Percentiles rank a stretch among this genome's conserved stretches.
phyloP scores from a whole-genome alignment of 2,888 invertebrate species.

The Cheilosia vulpina region DNA sequence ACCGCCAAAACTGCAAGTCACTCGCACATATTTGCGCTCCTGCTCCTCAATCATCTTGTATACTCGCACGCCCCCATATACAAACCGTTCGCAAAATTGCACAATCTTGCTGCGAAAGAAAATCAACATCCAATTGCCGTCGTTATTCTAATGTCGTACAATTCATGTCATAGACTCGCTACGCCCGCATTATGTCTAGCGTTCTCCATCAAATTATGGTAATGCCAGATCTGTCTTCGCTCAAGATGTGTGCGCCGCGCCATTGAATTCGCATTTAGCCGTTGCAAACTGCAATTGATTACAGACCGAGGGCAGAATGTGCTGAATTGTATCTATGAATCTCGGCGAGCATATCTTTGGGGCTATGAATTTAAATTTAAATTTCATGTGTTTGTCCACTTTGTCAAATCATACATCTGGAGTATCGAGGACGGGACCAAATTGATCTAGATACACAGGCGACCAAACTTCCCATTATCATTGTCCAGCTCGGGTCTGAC shows the following conservation, averaged over 20 bases:
- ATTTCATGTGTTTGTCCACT: slow-evolving; percentile 64
- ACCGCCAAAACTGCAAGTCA: slow-evolving; percentile 64
- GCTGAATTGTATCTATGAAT: slow-evolving; percentile 5
- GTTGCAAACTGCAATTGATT: slow-evolving; percentile 68
- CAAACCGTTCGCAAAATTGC: slow-evolving; percentile 24
- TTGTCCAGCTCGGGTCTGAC: slow-evolving; percentile 5
- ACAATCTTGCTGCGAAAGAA: slow-evolving; percentile 35
- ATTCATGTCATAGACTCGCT: slow-evolving; percentile 31
- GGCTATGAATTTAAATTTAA: slow-evolving; percentile 68
- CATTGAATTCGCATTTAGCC: slow-evolving; percentile 62
- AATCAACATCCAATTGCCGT: slow-evolving; percentile 58
- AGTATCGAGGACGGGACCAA: slow-evolving; percentile 8
- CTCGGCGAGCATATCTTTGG: slow-evolving; percentile 23
- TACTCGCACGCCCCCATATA: slow-evolving; percentile 23
- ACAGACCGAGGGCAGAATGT: slow-evolving; percentile 2
- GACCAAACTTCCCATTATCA: slow-evolving; percentile 7
- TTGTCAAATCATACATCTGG: slow-evolving; percentile 55
- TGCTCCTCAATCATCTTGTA: slow-evolving; percentile 55
- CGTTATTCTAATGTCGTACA: slow-evolving; percentile 58
- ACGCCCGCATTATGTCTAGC: slow-evolving; percentile 60
- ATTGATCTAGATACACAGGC: slow-evolving; percentile 52
- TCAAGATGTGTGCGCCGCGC: slow-evolving; percentile 41
- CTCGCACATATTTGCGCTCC: slow-evolving; percentile 40
- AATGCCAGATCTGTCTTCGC: slow-evolving; percentile 66
- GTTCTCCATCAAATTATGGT: slow-evolving; percentile 67